Evolutionary conservation across 1,140 invertebrate species (phyloP), one percentile per base, ranked within the genome.

Genomic region (Scylla paramamosain): DNA sequence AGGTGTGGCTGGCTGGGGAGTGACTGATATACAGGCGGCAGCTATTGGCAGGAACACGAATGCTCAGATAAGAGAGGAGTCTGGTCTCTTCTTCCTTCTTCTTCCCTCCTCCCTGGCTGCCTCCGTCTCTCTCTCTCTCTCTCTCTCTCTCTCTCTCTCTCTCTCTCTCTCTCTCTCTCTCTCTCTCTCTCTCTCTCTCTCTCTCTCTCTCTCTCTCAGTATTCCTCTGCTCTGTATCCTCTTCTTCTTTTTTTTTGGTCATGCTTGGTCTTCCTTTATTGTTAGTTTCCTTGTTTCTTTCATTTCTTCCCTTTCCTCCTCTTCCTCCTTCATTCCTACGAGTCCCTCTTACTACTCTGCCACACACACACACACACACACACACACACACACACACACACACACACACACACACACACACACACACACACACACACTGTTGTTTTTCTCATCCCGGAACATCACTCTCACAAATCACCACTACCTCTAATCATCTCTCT

Each of bases 31-130:
- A 95, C 94, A 90, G 77, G 59, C 32, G 90, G 67, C 94, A 95
- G 94, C 29, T 95, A 95, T 95, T 95, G 94, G 89, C 94, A 95
- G 94, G 77, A 95, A 95, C 94, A 95, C 94, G 94, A 87, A 95
- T 95, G 94, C 89, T 84, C 89, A 95, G 94, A 95, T 95, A 95
- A 95, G 67, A 83, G 67, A 31, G 46, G 32, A 39, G 39, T 31
- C 32, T 67, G 12, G n/a, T 31, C 82, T 52, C 32, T n/a, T 8
- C 88, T 77, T 39, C 32, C 32, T 31, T n/a, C 39, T 25, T 45
- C 87, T 25, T 45, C 32, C 87, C 3, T 14, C 32, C 45, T 29
- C 16, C 89, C 45, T 25, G 10, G 10, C 25, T 32, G 0, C 46
- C 45, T 48, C 89, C 28, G 6, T 52, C 28, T 48, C n/a, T 48